Evolutionary conservation across 2,888 invertebrate species (phyloP), one percentile per base, ranked within the genome.

Genomic region (Drosophila merina): DNA sequence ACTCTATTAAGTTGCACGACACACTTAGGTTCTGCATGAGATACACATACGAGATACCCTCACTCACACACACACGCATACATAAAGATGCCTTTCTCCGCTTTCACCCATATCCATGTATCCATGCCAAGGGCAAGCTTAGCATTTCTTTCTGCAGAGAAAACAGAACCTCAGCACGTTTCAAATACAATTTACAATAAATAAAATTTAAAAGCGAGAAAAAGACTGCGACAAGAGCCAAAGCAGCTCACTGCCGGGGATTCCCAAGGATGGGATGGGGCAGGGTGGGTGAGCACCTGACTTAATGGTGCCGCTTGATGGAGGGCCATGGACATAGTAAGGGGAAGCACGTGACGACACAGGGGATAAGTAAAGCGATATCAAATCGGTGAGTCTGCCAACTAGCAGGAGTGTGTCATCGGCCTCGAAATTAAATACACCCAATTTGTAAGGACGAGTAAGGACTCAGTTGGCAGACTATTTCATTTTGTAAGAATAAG

Each of bases 121-220:
- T 76, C 55, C 57, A 47, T 74, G 60, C 63, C 77, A 84, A 78
- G 59, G 71, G 64, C 68, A 66, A 67, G 67, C 55, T 49, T 62
- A 70, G 66, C 62, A 63, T 66, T 75, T 75, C 47, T 42, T 42
- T 49, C 42, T 33, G 54, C 56, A 57, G 63, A 57, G 54, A 71
- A 75, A 82, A 77, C 69, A 71, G 88, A 83, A 86, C 86, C 80
- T 87, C 86, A 83, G 83, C 82, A 85, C 86, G 83, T 86, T 83
- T 86, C 84, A 83, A 86, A 84, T 84, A 88, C 88, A 84, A 84
- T 84, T 84, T 88, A 86, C 86, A 84, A 88, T 84, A 84, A 84
- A 84, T 84, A 84, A 88, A 84, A 88, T 84, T 83, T 83, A 87
- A 85, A 86, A 83, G 82, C 86, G 72, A 73, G 72, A 72, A 72